Conservation (phyloP, 2,888 invertebrate species). For the Nymphalis urticae region DNA sequence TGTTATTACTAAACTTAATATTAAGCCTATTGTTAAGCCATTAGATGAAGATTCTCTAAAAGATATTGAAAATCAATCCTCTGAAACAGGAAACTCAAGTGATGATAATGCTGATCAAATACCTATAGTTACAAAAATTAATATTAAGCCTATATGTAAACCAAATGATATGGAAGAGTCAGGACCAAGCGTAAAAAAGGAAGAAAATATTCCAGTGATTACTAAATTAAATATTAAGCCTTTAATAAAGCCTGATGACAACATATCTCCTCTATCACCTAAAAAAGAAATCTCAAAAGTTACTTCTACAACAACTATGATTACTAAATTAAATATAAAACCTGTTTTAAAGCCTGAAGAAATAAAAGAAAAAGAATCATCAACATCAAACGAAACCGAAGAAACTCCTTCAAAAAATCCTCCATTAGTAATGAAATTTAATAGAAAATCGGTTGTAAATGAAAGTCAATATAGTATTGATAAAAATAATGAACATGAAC, state of each 20-base stretch:
- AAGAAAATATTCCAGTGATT: slow-evolving; percentile 64
- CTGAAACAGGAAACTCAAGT: slow-evolving; percentile 75
- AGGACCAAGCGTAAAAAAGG: slow-evolving; percentile 51
- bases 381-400: slow-evolving; percentile 46
- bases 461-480: slow-evolving; percentile 47
- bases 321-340: slow-evolving; percentile 77
- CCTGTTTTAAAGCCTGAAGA: slow-evolving; percentile 75
- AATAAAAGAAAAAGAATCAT: slow-evolving; percentile 47
- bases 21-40: slow-evolving; percentile 81
- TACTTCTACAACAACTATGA: slow-evolving; percentile 57
- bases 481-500: slow-evolving; percentile 47
- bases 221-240: slow-evolving; percentile 75
- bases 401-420: slow-evolving; percentile 63
- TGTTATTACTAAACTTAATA: slow-evolving; percentile 77
- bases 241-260: slow-evolving; percentile 66
- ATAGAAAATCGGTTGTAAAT: slow-evolving; percentile 64
- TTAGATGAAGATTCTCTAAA: slow-evolving; percentile 62
- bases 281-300: slow-evolving; percentile 62
- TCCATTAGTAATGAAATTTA: slow-evolving; percentile 74
- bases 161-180: slow-evolving; percentile 58
- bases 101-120: slow-evolving; percentile 74
- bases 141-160: slow-evolving; percentile 80
- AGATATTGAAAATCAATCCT: slow-evolving; percentile 73
- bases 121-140: slow-evolving; percentile 79
- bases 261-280: slow-evolving; percentile 60